These are phyloP conservation scores for Acrobasis consociella DNA, from an alignment of 2,888 invertebrate genomes.

Conservation along the genomic window DNA sequence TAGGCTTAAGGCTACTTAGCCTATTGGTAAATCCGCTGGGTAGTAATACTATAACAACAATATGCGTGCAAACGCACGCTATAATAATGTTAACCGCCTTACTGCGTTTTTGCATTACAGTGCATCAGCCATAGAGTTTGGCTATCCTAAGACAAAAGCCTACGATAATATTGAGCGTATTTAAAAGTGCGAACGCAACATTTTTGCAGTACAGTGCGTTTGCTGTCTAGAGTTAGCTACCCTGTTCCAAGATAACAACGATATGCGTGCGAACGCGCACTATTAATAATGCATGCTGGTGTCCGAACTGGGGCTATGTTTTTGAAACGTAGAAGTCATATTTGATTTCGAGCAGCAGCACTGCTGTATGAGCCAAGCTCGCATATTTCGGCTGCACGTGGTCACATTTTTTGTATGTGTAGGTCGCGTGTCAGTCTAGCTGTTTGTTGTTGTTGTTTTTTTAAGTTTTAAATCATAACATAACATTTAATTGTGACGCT, in stretches of 20 bases:
- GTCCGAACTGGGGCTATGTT: too few species aligned
- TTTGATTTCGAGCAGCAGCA: too few species aligned
- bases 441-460: too few species aligned
- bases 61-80: background rate
- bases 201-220: constrained; percentile 18
- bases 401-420: too few species aligned
- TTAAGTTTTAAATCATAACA: too few species aligned
- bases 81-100: background rate
- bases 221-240: background rate
- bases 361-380: too few species aligned
- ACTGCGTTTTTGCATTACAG: constrained; percentile 13
- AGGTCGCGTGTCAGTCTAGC: too few species aligned
- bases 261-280: constrained; percentile 19
- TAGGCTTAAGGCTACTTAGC: too few species aligned
- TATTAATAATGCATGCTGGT: constrained; percentile 47
- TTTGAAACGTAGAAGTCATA: too few species aligned
- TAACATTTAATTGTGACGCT: too few species aligned
- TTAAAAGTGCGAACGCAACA: background rate
- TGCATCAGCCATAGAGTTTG: background rate
- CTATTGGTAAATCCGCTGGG: too few species aligned
- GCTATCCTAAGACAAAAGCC: constrained; percentile 2
- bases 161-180: background rate
- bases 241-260: constrained; percentile 7
- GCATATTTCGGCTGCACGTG: too few species aligned
- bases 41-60: background rate